Evolutionary conservation across 2,113 vertebrate species (phyloP).

Genomic region (Cepphus grylle): DNA sequence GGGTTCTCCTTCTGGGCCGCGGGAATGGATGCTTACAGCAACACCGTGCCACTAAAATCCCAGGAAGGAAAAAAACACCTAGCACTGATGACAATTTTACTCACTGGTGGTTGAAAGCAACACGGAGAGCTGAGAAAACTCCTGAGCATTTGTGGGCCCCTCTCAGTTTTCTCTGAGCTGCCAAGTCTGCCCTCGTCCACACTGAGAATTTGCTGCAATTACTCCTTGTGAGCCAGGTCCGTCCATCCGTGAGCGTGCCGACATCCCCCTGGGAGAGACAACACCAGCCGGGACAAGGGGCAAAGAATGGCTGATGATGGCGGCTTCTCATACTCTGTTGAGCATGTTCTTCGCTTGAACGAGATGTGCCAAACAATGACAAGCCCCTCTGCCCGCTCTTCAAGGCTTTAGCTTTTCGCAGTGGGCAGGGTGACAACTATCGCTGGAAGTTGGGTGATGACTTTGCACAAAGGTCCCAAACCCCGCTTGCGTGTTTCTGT

Average conservation of each 20-base stretch:
- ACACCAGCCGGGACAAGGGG: accelerated
- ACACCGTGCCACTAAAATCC: not conserved
- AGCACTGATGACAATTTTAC: not conserved
- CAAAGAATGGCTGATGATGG: accelerated
- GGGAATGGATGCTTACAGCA: not conserved
- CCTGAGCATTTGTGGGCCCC: too few relatives aligned
- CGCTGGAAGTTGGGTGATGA: not conserved
- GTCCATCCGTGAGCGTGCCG: accelerated
- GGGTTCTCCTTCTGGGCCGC: not conserved
- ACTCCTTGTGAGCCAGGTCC: accelerated
- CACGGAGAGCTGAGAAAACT: not conserved
- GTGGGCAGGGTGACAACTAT: not conserved
- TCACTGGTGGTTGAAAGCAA: not conserved
- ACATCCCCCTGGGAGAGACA: not conserved
- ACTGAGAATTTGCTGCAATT: not conserved
- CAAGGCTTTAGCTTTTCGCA: accelerated
- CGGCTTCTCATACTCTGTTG: accelerated
- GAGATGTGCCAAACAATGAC: not conserved
- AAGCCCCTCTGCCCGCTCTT: not conserved
- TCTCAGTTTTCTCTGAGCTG: not conserved
- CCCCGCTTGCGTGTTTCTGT: accelerated
- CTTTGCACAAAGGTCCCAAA: accelerated
- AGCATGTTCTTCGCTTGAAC: not conserved
- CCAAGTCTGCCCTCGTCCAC: not conserved
- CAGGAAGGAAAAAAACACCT: not conserved